Conservation (phyloP, 2,888 invertebrate species). For the Folsomia manolachei region DNA sequence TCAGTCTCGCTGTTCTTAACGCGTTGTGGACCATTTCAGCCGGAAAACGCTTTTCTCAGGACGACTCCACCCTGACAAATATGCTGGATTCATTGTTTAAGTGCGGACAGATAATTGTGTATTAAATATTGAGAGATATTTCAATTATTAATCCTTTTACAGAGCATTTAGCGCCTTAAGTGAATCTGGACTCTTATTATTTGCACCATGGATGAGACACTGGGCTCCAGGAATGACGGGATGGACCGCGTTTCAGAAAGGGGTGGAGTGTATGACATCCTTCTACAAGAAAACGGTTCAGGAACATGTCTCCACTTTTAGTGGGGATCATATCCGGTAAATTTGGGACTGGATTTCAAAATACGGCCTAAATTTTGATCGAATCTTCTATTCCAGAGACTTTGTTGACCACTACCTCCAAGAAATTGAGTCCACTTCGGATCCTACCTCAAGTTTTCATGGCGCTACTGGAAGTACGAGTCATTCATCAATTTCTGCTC, state of each 20-base stretch:
- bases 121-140: background rate
- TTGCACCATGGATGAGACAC: constrained; percentile 29
- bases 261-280: background rate
- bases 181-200: constrained; percentile 12
- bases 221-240: constrained; percentile 24
- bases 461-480: constrained; percentile 31
- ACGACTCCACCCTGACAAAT: constrained; percentile 26
- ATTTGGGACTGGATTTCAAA: background rate
- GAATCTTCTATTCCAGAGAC: constrained; percentile 23
- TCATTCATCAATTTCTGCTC: constrained; percentile 1
- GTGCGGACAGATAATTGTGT: constrained; percentile 14
- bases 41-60: constrained; percentile 28
- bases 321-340: constrained; percentile 23
- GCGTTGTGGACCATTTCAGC: constrained; percentile 31
- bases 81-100: constrained; percentile 19
- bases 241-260: constrained; percentile 13
- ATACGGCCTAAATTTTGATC: background rate
- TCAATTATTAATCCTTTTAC: background rate
- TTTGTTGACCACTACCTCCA: constrained; percentile 41
- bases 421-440: constrained; percentile 38
- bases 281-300: constrained; percentile 25
- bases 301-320: constrained; percentile 22
- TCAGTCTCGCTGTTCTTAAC: constrained; percentile 33
- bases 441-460: constrained; percentile 39
- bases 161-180: background rate